These are phyloP conservation scores for Epinotia demarniana DNA, from an alignment of 2,888 invertebrate genomes.

Conservation along the genomic window DNA sequence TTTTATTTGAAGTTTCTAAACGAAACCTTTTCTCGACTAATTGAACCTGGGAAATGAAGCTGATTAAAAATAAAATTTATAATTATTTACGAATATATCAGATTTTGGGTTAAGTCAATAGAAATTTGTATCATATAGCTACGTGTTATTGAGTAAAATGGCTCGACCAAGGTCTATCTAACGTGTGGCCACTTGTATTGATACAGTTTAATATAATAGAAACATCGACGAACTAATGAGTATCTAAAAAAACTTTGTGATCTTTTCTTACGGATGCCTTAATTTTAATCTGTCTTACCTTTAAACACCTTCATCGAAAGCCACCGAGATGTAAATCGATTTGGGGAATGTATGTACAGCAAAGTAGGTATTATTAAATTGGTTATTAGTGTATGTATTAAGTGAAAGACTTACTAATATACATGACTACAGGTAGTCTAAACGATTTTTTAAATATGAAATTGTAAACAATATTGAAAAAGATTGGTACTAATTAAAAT, in stretches of 20 bases:
- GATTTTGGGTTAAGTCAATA: neutral
- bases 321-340: neutral
- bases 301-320: too few species aligned
- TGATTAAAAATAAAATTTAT: conserved; percentile 30
- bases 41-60: conserved; percentile 2
- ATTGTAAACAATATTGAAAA: too few species aligned
- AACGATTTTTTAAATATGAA: too few species aligned
- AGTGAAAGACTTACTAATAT: too few species aligned
- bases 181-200: conserved; percentile 10
- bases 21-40: conserved; percentile 21
- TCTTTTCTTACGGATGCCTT: neutral
- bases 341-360: neutral
- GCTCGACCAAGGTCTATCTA: neutral
- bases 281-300: neutral
- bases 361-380: too few species aligned
- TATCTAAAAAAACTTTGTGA: too few species aligned
- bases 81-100: conserved; percentile 9
- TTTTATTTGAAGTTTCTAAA: conserved; percentile 33
- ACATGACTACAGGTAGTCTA: too few species aligned
- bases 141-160: neutral
- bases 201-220: conserved; percentile 4
- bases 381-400: too few species aligned
- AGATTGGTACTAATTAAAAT: too few species aligned
- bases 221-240: neutral
- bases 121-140: neutral